Percentiles rank a stretch among this genome's conserved stretches.
These are phyloP conservation scores for Metridium senile DNA, from an alignment of 92 coral and sea anemone genomes.

Conservation along the genomic window DNA sequence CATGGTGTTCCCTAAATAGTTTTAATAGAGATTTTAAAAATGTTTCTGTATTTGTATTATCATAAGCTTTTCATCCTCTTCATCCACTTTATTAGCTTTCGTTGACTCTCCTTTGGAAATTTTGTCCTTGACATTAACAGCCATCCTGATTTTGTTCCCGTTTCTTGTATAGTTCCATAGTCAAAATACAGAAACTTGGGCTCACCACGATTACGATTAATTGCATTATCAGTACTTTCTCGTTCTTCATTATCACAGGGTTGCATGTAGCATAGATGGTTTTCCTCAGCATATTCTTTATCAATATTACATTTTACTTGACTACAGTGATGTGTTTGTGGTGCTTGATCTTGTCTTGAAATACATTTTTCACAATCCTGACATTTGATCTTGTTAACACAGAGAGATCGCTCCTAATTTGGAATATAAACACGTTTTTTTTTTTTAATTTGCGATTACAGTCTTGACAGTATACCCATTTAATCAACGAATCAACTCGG, in stretches of 20 bases:
- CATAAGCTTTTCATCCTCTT: too few species aligned
- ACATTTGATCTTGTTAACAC: background rate
- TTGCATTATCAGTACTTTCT: background rate
- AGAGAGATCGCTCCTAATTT: background rate
- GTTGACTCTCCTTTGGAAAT: too few species aligned
- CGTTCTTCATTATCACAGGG: background rate
- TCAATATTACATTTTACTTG: background rate
- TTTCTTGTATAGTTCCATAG: constrained; percentile 18
- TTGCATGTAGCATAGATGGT: constrained; percentile 10
- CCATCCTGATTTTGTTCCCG: constrained; percentile 9
- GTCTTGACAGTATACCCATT: constrained; percentile 3
- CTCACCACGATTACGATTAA: background rate
- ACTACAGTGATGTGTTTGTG: constrained; percentile 13
- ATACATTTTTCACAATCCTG: background rate
- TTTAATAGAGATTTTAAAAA: too few species aligned
- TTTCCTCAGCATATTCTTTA: background rate
- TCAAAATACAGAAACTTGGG: constrained; percentile 12
- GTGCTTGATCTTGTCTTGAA: background rate
- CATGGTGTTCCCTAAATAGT: too few species aligned
- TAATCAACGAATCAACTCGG: constrained; percentile 8
- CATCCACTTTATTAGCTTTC: too few species aligned
- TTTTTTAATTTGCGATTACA: constrained; percentile 3
- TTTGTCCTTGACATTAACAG: too few species aligned
- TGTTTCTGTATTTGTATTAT: too few species aligned
- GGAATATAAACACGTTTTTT: background rate